Evolutionary conservation across 2,113 vertebrate species (phyloP).

Genomic region (Desmodus rotundus): DNA sequence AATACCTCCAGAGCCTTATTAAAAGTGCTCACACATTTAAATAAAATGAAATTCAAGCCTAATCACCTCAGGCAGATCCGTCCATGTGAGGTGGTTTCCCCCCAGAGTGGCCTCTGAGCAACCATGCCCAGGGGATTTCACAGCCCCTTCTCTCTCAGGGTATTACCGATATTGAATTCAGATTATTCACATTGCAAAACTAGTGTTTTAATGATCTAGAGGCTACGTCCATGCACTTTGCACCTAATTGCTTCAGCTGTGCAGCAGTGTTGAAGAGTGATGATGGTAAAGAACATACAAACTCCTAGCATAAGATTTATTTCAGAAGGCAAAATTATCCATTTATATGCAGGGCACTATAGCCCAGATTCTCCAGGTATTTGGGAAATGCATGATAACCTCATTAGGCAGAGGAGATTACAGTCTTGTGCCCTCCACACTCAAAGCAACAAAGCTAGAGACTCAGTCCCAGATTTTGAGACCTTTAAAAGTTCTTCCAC

Average conservation of each 20-base stretch:
- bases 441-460: background rate
- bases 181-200: conserved; percentile 12
- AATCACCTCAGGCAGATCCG: conserved; percentile 41
- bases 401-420: background rate
- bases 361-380: background rate
- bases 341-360: background rate
- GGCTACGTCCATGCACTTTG: background rate
- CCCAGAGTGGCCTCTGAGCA: background rate
- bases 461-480: background rate
- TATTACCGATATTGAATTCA: conserved; percentile 6
- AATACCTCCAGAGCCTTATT: conserved; percentile 69
- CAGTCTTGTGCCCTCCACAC: background rate
- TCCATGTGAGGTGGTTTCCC: background rate
- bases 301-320: background rate
- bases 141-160: background rate
- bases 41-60: conserved; percentile 64
- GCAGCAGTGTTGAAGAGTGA: background rate
- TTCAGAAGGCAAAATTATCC: background rate
- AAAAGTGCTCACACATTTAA: conserved; percentile 68
- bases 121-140: background rate
- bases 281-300: background rate
- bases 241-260: background rate
- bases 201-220: conserved; percentile 7
- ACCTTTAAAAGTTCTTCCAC: background rate
- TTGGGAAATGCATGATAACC: conserved; percentile 7